Evolutionary conservation across 2,113 vertebrate genomes (phyloP).

Genomic region (Urocitellus parryii): DNA sequence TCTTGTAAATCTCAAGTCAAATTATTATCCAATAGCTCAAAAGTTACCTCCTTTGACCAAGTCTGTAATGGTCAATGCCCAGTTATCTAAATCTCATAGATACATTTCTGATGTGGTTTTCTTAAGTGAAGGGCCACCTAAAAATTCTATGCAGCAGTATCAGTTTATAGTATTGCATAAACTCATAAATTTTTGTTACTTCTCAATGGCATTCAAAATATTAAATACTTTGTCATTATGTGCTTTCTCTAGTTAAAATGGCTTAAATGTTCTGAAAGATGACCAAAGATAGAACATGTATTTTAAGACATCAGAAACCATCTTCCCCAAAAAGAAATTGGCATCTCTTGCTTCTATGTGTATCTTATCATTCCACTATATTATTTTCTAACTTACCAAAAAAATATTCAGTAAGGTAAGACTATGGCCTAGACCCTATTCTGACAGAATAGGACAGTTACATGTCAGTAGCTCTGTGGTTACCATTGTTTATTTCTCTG

Average conservation of each 20-base stretch:
- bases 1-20: not conserved
- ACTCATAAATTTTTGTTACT: not conserved
- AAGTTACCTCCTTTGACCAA: not conserved
- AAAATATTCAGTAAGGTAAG: not conserved
- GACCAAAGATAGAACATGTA: not conserved
- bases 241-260: not conserved
- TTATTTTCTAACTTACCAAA: not conserved
- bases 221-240: not conserved
- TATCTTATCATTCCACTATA: not conserved
- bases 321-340: not conserved
- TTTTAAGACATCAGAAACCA: constrained; percentile 11
- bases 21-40: not conserved
- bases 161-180: not conserved
- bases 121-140: not conserved
- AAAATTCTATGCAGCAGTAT: not conserved
- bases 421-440: not conserved
- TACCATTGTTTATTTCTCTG: not conserved
- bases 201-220: not conserved
- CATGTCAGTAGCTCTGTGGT: not conserved
- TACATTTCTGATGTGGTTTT: not conserved
- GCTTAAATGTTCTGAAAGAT: not conserved
- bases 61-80: not conserved
- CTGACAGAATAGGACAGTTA: not conserved
- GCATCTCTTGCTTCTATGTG: not conserved
- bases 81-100: not conserved